Base-by-base conservation (phyloP, 2,113 vertebrate species). In the Pygathrix nemaeus region DNA sequence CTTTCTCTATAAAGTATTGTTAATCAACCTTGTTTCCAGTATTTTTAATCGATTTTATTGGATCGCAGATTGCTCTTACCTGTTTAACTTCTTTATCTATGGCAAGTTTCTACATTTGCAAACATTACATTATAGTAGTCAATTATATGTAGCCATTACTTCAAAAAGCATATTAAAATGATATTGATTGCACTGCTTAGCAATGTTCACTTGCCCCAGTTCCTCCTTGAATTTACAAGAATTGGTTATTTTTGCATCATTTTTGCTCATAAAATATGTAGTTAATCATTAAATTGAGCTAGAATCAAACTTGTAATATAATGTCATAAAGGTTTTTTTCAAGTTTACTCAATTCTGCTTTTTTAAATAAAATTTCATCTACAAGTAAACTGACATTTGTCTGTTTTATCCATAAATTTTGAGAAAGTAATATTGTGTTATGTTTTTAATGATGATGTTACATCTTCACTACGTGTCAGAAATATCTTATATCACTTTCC, bases 381-480 rank as follows among this genome's bases (percentile, higher is more conserved):
- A 14, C 27, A 83, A 96, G 18, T 38, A 96, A 94, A 73, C 45
- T 84, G 12, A 16, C 45, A 52, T 90, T 73, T 84, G 38, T 55
- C 18, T 76, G n/a, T 66, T 96, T 93, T 94, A 84, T 50, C 0
- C 30, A 93, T 16, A 68, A 16, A 91, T 90, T 87, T 76, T 81
- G 20, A 83, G 89, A 96, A 94, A 45, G 1, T n/a, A 89, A 81
- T 57, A 61, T 83, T 93, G 18, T 4, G 66, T 78, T 86, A 55
- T 76, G 2, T 83, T 93, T 90, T 88, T 88, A 88, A 93, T 93
- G 52, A 73, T 52, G 7, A 79, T 88, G 84, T 75, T 82, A n/a
- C 17, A 57, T 73, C 82, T 93, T 93, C 10, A 72, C 7, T 50
- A 43, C 21, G 73, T 59, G 21, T 91, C 14, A 57, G 17, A 87